Percentiles rank a stretch among this genome's conserved stretches.
Evolutionary conservation across 2,888 invertebrate genomes (phyloP).

Genomic region (Mythimna lalbum): DNA sequence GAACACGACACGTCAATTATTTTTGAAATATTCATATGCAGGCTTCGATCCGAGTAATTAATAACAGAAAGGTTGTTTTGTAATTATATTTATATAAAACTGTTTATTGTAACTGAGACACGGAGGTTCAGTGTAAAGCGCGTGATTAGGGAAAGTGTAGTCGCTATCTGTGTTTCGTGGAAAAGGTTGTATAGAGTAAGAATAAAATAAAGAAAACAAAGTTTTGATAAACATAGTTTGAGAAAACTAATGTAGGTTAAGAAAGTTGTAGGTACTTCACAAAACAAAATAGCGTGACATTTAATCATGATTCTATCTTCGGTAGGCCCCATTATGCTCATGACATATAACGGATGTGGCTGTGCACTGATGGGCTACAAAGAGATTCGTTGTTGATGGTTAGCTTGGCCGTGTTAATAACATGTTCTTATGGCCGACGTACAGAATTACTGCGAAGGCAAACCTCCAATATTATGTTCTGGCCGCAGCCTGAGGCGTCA

Average conservation of each 20-base stretch:
- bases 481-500: constrained; percentile 24
- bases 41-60: not conserved
- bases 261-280: not conserved
- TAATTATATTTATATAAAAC: not conserved
- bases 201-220: not conserved
- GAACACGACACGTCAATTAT: constrained; percentile 30
- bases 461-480: not conserved
- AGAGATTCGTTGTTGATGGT: not conserved
- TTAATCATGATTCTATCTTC: not conserved
- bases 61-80: not conserved
- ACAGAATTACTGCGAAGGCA: constrained; percentile 5
- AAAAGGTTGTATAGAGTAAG: not conserved
- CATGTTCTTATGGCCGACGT: not conserved
- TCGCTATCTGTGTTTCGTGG: not conserved
- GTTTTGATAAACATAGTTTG: not conserved
- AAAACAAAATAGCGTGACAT: not conserved
- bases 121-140: not conserved
- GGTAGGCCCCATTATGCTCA: not conserved
- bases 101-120: not conserved
- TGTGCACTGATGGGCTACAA: not conserved
- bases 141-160: not conserved
- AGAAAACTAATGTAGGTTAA: not conserved
- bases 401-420: not conserved
- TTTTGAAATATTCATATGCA: constrained; percentile 32
- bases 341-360: not conserved